Conservation (phyloP, 2,888 invertebrate genomes). For the Campopleginae sp. region DNA sequence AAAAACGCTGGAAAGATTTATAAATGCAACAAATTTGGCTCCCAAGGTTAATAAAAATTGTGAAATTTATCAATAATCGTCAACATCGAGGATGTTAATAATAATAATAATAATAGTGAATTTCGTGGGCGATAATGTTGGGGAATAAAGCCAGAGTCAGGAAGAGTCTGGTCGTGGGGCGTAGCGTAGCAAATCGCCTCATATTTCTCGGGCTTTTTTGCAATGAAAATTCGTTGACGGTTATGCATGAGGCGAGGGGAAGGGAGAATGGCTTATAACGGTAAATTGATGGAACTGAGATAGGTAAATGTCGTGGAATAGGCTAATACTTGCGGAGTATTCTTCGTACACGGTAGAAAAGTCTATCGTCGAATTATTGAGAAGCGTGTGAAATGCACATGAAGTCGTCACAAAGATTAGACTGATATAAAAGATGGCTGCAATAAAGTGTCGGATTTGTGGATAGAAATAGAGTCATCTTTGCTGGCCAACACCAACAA, state of each 20-base stretch:
- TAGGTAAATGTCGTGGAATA: neutral
- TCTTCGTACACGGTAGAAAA: neutral
- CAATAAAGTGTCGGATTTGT: slow-evolving; percentile 42
- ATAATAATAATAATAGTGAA: neutral
- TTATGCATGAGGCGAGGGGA: neutral
- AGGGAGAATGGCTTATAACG: slow-evolving; percentile 24
- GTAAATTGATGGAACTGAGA: neutral
- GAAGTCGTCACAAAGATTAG: slow-evolving; percentile 42
- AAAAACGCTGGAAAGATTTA: too few relatives aligned
- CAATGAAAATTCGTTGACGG: slow-evolving; percentile 43
- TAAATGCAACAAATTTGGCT: too few relatives aligned
- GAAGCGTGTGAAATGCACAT: slow-evolving; percentile 12
- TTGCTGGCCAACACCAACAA: slow-evolving; percentile 24
- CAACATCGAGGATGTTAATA: neutral
- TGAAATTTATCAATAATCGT: neutral
- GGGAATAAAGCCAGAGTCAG: slow-evolving; percentile 24
- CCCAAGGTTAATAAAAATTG: too few relatives aligned
- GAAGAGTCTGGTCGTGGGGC: slow-evolving; percentile 54
- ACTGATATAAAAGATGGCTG: slow-evolving; percentile 9
- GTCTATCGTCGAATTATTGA: neutral
- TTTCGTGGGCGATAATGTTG: slow-evolving; percentile 51
- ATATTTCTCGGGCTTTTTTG: slow-evolving; percentile 30
- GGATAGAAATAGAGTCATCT: slow-evolving; percentile 60
- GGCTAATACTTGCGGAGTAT: slow-evolving; percentile 23
- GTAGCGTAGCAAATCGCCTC: slow-evolving; percentile 63